phyloP scores from a whole-genome alignment of 2,797 vertebrate genomes.

The Falco rusticolus region DNA sequence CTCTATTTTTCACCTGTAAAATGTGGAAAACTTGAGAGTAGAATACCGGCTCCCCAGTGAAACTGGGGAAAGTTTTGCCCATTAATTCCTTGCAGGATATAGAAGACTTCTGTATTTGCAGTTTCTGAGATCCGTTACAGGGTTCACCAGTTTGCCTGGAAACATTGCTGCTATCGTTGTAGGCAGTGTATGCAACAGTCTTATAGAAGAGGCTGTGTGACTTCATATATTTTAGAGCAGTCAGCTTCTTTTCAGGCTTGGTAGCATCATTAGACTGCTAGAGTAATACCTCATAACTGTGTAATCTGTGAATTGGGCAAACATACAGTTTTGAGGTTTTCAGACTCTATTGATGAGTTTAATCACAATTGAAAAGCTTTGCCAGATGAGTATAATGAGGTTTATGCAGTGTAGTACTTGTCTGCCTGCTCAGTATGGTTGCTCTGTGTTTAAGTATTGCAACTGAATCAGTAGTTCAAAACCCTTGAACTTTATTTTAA shows the following conservation, averaged over 20 bases:
- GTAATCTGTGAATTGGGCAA: neutral
- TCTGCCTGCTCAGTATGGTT: neutral
- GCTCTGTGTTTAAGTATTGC: conserved; percentile 2
- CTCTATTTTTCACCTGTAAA: neutral
- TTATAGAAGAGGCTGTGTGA: neutral
- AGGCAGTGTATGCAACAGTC: neutral
- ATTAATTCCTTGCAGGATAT: neutral
- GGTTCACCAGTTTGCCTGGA: neutral
- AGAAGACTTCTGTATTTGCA: neutral
- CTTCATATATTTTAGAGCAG: neutral
- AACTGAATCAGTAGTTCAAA: conserved; percentile 62
- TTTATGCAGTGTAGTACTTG: neutral
- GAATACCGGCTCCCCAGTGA: neutral
- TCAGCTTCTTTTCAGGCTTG: neutral
- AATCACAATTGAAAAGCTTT: conserved; percentile 7
- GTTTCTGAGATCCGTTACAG: neutral
- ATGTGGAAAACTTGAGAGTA: neutral
- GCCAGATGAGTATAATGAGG: neutral
- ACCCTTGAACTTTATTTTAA: conserved; percentile 60
- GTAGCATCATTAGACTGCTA: neutral
- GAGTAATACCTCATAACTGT: neutral
- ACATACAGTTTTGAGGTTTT: neutral
- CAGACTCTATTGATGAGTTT: neutral
- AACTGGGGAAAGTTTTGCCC: neutral
- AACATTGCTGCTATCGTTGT: neutral